Evolutionary conservation across 2,888 invertebrate genomes (phyloP), one percentile per base, ranked within the genome.

Genomic region (Macropis europaea): DNA sequence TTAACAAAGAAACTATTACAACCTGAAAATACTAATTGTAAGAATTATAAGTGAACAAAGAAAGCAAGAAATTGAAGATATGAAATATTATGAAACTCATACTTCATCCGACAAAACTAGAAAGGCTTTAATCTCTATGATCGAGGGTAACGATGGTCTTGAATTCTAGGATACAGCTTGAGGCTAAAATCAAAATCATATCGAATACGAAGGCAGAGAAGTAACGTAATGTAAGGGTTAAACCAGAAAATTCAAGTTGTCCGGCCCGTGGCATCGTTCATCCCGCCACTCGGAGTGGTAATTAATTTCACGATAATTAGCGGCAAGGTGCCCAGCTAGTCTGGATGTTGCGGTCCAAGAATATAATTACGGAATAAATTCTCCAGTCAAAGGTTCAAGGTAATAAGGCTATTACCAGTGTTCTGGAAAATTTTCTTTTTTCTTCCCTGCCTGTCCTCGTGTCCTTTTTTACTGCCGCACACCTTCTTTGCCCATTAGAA

Each of bases 291-390:
- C 76, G 71, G 68, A 53, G 53, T 71, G 63, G 82, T 83, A 83
- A 86, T 86, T 86, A 85, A 86, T 86, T 85, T 79, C 77, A 81
- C 74, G 79, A 81, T 86, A 86, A 86, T 86, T 85, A 81, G 74
- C 76, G 73, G 76, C 81, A 75, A 66, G 67, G 66, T 61, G 69
- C 66, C 62, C 54, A 57, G 50, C 57, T 48, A 60, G 61, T 40
- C 66, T 40, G 63, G 48, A 15, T 56, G 42, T 9, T 42, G 54
- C 42, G 43, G 52, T 53, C 28, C 60, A 36, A 42, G 73, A 76
- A 83, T 77, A 84, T 85, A 85, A 84, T 83, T 84, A 85, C 47
- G 42, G 71, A 78, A 78, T 77, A 73, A 82, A 79, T 80, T 82
- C 69, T 67, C 50, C 60, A 53, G 73, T 68, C 77, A 68, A 71